Evolutionary conservation across 2,888 invertebrate species (phyloP).

Genomic region (Phasia obesa): DNA sequence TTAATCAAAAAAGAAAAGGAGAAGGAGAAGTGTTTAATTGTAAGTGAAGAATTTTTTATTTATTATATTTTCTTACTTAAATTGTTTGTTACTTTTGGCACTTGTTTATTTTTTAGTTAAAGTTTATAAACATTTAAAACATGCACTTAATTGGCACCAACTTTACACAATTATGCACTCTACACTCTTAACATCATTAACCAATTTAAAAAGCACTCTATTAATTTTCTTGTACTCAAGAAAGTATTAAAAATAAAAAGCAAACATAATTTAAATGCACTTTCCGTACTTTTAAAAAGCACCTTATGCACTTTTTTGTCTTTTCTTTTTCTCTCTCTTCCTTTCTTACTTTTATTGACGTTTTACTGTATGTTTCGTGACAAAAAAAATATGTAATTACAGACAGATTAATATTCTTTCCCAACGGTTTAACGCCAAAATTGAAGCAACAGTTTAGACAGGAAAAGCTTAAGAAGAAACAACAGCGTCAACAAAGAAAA

Average conservation of each 20-base stretch:
- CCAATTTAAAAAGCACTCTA: conserved; percentile 51
- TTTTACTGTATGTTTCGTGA: conserved; percentile 45
- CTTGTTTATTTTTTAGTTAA: conserved; percentile 1
- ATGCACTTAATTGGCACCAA: conserved; percentile 50
- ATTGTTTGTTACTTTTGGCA: conserved; percentile 11
- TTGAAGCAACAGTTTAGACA: conserved; percentile 77
- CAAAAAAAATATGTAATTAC: conserved; percentile 72
- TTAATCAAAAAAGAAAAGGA: not conserved
- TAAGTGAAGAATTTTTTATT: not conserved
- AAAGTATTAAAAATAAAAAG: conserved; percentile 18
- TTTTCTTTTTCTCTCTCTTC: conserved; percentile 74
- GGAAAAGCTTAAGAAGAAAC: conserved; percentile 69
- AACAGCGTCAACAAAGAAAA: conserved; percentile 69
- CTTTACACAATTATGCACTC: conserved; percentile 41
- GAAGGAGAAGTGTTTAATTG: not conserved
- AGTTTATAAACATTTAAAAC: not conserved
- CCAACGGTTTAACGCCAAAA: conserved; percentile 79
- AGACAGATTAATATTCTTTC: conserved; percentile 81
- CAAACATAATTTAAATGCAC: conserved; percentile 60
- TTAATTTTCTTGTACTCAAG: conserved; percentile 48
- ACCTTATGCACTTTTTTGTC: conserved; percentile 67
- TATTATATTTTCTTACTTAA: not conserved
- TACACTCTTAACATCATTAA: conserved; percentile 33
- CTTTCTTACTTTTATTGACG: conserved; percentile 58
- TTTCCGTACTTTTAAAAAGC: conserved; percentile 44